Percentiles rank a stretch among this genome's conserved stretches.
phyloP scores from a whole-genome alignment of 2,797 vertebrate species.

The Tamandua tetradactyla region DNA sequence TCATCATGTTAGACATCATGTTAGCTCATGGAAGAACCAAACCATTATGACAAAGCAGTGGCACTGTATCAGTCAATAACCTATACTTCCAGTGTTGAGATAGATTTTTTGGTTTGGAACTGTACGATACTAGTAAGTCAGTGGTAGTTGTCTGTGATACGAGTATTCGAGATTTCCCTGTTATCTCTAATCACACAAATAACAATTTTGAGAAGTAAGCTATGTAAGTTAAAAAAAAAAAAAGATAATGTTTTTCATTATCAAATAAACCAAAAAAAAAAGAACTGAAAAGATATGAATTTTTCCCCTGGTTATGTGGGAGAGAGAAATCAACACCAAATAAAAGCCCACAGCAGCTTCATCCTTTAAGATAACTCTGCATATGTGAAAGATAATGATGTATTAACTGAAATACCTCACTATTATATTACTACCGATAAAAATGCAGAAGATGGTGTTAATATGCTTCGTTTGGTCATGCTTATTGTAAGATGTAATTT shows the following conservation, averaged over 20 bases:
- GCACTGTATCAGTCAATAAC: slow-evolving; percentile 52
- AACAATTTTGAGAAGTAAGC: slow-evolving; percentile 71
- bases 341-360: slow-evolving; percentile 50
- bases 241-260: slow-evolving; percentile 60
- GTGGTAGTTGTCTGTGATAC: slow-evolving; percentile 71
- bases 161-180: slow-evolving; percentile 62
- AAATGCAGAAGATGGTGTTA: neutral
- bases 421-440: neutral
- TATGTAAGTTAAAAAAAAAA: slow-evolving; percentile 71
- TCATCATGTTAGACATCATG: slow-evolving; percentile 74
- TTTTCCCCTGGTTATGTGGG: slow-evolving; percentile 53
- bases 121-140: slow-evolving; percentile 67
- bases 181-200: slow-evolving; percentile 63
- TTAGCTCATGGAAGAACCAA: slow-evolving; percentile 77
- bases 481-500: neutral
- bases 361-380: neutral
- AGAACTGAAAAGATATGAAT: neutral
- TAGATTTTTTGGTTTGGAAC: slow-evolving; percentile 59
- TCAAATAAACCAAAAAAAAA: slow-evolving; percentile 57
- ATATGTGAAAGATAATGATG: neutral
- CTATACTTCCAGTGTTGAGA: slow-evolving; percentile 59
- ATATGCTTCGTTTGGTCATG: neutral
- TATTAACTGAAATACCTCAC: slow-evolving; percentile 8
- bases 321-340: slow-evolving; percentile 69
- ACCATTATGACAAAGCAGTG: slow-evolving; percentile 77